Conservation (phyloP, 2,888 invertebrate genomes). For the Stenodera caucasica region DNA sequence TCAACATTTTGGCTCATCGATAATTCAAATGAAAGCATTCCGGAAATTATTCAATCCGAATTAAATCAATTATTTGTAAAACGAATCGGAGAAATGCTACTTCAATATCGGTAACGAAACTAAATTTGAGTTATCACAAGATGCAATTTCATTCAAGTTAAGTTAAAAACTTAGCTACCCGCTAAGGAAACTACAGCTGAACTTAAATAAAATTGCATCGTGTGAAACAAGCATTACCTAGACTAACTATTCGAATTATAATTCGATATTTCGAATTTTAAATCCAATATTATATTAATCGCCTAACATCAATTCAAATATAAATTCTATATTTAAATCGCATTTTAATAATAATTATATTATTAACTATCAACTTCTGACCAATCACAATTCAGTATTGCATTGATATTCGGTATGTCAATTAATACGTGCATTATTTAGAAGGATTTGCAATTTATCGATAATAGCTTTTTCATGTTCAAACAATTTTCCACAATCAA, state of each 20-base stretch:
- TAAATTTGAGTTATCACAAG: slow-evolving; percentile 5
- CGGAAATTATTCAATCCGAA: background rate
- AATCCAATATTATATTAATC: no score
- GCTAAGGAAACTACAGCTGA: no score
- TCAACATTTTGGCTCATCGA: slow-evolving; percentile 6
- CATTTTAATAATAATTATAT: slow-evolving; percentile 1
- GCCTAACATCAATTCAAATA: no score
- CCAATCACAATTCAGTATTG: slow-evolving; percentile 8
- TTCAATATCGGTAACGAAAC: background rate
- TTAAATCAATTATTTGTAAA: no score
- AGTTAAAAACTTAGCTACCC: no score
- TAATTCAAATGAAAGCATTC: background rate
- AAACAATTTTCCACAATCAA: slow-evolving; percentile 15
- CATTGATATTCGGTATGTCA: slow-evolving; percentile 18
- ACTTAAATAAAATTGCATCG: no score
- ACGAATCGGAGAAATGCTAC: no score
- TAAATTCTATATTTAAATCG: background rate
- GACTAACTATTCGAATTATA: no score
- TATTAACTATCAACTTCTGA: background rate
- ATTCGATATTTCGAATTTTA: no score
- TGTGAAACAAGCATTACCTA: no score
- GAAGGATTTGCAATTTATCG: slow-evolving; percentile 12
- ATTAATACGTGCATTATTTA: slow-evolving; percentile 18
- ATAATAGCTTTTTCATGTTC: slow-evolving; percentile 24
- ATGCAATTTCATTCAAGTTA: no score